Base-by-base conservation (phyloP, 2,888 invertebrate species). In the Ligdia adustata region DNA sequence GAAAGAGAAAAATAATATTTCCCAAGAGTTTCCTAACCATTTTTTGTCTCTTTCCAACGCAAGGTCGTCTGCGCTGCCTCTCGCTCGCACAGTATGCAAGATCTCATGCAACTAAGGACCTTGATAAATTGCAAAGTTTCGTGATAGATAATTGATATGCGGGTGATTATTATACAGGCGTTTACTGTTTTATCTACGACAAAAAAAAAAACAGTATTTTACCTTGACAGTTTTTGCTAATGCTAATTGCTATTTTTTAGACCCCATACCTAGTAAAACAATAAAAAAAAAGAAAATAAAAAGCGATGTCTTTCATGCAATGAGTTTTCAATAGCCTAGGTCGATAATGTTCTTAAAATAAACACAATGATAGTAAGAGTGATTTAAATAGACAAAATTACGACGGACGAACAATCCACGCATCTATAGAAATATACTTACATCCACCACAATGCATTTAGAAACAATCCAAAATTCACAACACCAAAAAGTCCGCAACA, bases 41-140 rank as follows among this genome's bases (percentile, higher is more conserved):
- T 63, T 61, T 58, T 55, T 62, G 72, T 86, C 90, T 80, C 83
- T 70, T 61, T 87, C 72, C 59, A 62, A 74, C 82, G 69, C 82
- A 84, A 86, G 82, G 84, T 79, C 80, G 78, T 59, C 59, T 51
- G 62, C 71, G 69, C 66, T 66, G 60, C 61, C 66, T 83, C 87
- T 70, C 79, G 55, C 75, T 88, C 85, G 63, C 85, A 81, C 87
- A 72, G 79, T 82, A 82, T 88, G 88, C 87, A 74, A 82, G 80
- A 87, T 87, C 86, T 89, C 86, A 85, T 90, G 88, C 89, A 88
- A 86, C 81, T 75, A 72, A 60, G 76, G 84, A 84, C 90, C 90
- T 89, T 90, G 90, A 82, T 87, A 82, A 77, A 82, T 80, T 86
- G 87, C 87, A 85, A 59, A 86, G 84, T 87, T 90, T 90, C 88